Conservation (phyloP, 2,113 vertebrate species). For the Hemicordylus capensis region DNA sequence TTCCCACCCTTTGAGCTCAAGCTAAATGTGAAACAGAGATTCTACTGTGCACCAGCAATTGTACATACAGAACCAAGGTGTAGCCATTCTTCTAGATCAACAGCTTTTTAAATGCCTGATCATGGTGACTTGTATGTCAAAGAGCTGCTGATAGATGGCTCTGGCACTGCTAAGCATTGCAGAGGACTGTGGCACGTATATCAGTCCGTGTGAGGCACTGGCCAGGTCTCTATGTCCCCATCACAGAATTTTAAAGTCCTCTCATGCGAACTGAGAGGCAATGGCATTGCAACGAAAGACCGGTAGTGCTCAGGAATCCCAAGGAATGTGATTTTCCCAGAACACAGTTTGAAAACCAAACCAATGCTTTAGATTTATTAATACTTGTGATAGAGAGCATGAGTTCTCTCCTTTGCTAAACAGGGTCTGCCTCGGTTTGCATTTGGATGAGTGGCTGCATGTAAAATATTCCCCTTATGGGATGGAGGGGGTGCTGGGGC, state of each 20-base stretch:
- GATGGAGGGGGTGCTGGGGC: too few relatives aligned
- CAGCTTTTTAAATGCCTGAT: neutral
- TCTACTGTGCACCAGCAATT: neutral
- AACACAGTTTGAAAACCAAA: neutral
- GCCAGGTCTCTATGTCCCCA: neutral
- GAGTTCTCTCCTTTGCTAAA: too few relatives aligned
- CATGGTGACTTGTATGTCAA: neutral
- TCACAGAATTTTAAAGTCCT: too few relatives aligned
- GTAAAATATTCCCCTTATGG: too few relatives aligned
- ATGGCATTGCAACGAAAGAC: neutral
- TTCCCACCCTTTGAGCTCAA: neutral
- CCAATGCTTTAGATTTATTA: neutral
- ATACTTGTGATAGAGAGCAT: too few relatives aligned
- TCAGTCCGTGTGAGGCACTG: neutral
- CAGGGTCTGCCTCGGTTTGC: too few relatives aligned
- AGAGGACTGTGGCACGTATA: too few relatives aligned
- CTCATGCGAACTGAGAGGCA: neutral
- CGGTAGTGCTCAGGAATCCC: neutral
- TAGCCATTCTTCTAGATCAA: neutral
- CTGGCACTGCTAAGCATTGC: neutral
- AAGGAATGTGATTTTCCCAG: neutral
- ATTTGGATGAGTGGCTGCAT: too few relatives aligned
- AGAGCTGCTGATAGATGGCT: neutral
- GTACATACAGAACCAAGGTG: neutral
- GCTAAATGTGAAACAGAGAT: neutral